Conservation (phyloP, 2,113 vertebrate genomes). For the Struthio camelus region DNA sequence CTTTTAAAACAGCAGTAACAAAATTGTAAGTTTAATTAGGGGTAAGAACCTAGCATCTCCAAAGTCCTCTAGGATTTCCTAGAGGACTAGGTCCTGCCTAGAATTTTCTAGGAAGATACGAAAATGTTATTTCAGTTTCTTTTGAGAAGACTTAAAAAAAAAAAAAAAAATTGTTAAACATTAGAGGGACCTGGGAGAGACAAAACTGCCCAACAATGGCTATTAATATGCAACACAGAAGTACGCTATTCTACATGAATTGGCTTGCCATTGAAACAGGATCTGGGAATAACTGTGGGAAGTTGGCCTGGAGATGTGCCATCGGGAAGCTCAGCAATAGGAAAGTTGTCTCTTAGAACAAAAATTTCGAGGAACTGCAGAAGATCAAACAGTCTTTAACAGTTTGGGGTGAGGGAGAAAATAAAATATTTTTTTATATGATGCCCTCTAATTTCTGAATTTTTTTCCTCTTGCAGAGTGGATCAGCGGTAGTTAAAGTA, state of each 20-base stretch:
- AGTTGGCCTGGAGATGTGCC: conserved; percentile 31
- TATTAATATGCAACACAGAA: neutral
- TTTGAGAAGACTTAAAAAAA: neutral
- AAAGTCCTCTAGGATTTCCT: neutral
- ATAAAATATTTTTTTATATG: accelerated
- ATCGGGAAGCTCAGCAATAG: neutral
- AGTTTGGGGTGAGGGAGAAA: neutral
- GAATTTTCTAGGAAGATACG: neutral
- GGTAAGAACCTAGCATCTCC: neutral
- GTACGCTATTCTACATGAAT: neutral
- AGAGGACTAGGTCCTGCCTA: no score
- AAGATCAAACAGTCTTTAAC: neutral
- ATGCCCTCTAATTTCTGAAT: neutral
- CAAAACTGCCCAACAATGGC: neutral
- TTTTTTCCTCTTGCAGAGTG: neutral
- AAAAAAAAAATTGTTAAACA: neutral
- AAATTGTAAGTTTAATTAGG: neutral
- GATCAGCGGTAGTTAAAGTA: neutral
- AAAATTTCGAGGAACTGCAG: neutral
- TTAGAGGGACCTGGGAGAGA: neutral
- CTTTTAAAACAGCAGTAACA: neutral
- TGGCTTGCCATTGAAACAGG: neutral
- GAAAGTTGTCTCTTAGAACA: neutral
- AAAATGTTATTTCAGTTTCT: neutral
- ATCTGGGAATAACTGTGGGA: neutral